Evolutionary conservation across 2,888 invertebrate genomes (phyloP).

Genomic region (Choristoneura rosaceana): DNA sequence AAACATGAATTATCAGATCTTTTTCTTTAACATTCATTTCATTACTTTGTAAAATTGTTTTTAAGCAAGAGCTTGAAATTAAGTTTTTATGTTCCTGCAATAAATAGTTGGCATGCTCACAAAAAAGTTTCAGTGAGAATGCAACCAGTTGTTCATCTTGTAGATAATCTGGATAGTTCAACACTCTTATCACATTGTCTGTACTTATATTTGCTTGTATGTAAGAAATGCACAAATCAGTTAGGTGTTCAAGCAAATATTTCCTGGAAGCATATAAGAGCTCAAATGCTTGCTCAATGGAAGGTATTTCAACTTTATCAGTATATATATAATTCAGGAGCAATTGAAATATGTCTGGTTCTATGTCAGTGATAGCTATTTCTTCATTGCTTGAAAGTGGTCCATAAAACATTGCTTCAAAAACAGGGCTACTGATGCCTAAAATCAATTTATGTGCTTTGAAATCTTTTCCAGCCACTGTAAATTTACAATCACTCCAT

Average conservation of each 20-base stretch:
- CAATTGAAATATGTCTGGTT: conserved; percentile 86
- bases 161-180: conserved; percentile 86
- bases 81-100: conserved; percentile 77
- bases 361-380: conserved; percentile 85
- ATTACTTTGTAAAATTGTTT: conserved; percentile 78
- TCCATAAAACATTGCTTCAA: conserved; percentile 89
- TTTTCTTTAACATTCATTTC: conserved; percentile 82
- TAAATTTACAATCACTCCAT: conserved; percentile 87
- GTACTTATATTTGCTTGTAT: conserved; percentile 84
- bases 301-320: conserved; percentile 82
- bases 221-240: conserved; percentile 80
- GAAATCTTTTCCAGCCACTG: conserved; percentile 79
- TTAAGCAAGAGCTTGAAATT: conserved; percentile 80
- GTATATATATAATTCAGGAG: conserved; percentile 87
- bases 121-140: conserved; percentile 83
- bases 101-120: conserved; percentile 83
- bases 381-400: conserved; percentile 80
- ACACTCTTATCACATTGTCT: conserved; percentile 84
- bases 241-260: conserved; percentile 85
- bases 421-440: conserved; percentile 88
- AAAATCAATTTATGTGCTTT: conserved; percentile 87
- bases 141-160: conserved; percentile 83
- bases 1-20: conserved; percentile 81
- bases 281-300: conserved; percentile 86
- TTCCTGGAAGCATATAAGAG: conserved; percentile 88